phyloP scores from a whole-genome alignment of 1,140 invertebrate genomes.

The Tribolium castaneum region DNA sequence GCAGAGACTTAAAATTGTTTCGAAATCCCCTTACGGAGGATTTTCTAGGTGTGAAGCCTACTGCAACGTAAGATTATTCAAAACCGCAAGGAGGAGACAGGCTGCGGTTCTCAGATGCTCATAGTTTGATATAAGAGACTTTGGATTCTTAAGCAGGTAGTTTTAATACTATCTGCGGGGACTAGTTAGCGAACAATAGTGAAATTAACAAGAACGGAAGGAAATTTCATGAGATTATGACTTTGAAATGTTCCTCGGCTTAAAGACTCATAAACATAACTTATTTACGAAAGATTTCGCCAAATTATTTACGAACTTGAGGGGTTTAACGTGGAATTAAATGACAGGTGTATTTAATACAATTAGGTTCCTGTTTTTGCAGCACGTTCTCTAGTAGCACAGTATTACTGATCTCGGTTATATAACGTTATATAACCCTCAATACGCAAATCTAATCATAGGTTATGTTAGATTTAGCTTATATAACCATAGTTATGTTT shows the following conservation, averaged over 20 bases:
- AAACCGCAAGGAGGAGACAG: neutral
- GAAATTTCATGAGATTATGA: neutral
- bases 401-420: too few relatives aligned
- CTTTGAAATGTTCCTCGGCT: neutral
- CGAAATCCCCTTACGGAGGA: conserved; percentile 6
- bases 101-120: conserved; percentile 1
- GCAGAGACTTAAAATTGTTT: neutral
- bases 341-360: neutral
- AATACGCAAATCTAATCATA: too few relatives aligned
- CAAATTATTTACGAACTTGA: neutral
- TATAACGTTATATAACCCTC: too few relatives aligned
- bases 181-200: conserved; percentile 4
- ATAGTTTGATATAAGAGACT: conserved; percentile 10
- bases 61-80: conserved; percentile 3
- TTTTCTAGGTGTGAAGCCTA: conserved; percentile 7
- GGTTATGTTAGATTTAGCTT: too few relatives aligned
- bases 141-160: conserved; percentile 5
- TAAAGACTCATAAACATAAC: neutral
- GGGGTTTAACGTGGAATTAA: neutral
- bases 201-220: neutral
- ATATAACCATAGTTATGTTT: too few relatives aligned
- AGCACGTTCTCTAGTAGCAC: too few relatives aligned
- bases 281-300: neutral
- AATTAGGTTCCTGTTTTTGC: too few relatives aligned
- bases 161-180: neutral